Conservation (phyloP, 2,113 vertebrate species). For the Leucoraja erinaceus region DNA sequence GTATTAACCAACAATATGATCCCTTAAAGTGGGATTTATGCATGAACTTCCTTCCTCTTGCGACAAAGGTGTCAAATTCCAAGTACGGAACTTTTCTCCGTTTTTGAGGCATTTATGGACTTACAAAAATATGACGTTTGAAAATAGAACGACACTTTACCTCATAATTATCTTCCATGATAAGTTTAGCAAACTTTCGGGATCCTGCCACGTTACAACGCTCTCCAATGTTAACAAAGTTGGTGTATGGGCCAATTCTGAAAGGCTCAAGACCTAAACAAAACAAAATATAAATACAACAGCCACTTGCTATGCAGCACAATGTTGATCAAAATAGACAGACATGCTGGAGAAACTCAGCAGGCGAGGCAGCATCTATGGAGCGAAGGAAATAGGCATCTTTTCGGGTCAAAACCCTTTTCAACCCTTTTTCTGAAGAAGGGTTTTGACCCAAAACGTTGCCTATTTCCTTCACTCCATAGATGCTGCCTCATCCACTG, state of each 20-base stretch:
- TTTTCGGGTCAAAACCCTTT: too few relatives aligned
- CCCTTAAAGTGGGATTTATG: not conserved
- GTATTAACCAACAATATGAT: too few relatives aligned
- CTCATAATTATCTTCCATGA: slow-evolving; percentile 88
- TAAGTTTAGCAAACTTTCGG: slow-evolving; percentile 83
- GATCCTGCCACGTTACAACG: slow-evolving; percentile 96
- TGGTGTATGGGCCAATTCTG: slow-evolving; percentile 85
- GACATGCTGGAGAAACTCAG: too few relatives aligned
- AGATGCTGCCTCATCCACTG: too few relatives aligned
- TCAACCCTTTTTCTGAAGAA: too few relatives aligned
- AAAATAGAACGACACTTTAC: slow-evolving; percentile 52
- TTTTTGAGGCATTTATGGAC: not conserved
- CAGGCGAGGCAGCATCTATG: too few relatives aligned
- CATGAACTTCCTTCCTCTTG: not conserved
- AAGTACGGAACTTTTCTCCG: not conserved
- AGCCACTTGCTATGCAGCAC: not conserved
- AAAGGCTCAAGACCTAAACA: slow-evolving; percentile 83
- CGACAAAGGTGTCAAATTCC: not conserved
- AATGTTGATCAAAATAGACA: too few relatives aligned
- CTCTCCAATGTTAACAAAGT: slow-evolving; percentile 96
- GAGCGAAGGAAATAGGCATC: too few relatives aligned
- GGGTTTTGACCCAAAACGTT: too few relatives aligned
- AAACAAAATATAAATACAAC: slow-evolving; percentile 38
- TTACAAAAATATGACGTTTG: not conserved
- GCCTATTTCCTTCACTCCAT: too few relatives aligned